A percentile compares a stretch with the other conserved stretches of the same genome.
These are phyloP conservation scores for Hydrolagus affinis DNA, from an alignment of 2,113 vertebrate genomes.

Conservation along the genomic window DNA sequence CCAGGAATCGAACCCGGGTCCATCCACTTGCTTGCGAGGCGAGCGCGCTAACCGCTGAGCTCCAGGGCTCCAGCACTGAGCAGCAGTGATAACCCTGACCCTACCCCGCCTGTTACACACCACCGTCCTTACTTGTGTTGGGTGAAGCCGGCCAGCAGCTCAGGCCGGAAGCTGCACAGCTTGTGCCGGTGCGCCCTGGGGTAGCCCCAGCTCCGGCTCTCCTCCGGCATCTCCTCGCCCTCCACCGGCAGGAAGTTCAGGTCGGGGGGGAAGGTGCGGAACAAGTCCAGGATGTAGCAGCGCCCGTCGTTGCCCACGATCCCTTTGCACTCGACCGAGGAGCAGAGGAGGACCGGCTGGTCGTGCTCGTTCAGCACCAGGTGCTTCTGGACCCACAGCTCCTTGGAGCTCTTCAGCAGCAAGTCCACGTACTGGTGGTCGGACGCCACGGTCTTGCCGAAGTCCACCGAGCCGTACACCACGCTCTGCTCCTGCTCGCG, in stretches of 20 bases:
- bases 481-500: conserved; percentile 44
- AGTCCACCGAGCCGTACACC: conserved; percentile 58
- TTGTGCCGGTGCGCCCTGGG: conserved; percentile 51
- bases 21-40: too few relatives aligned
- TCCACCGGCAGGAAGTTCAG: conserved; percentile 54
- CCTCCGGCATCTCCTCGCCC: conserved; percentile 44
- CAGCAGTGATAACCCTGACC: too few relatives aligned
- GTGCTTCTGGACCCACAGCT: conserved; percentile 55
- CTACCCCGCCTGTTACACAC: too few relatives aligned
- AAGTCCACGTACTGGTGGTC: conserved; percentile 52
- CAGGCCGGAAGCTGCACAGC: conserved; percentile 59
- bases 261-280: conserved; percentile 60
- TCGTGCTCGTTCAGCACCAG: conserved; percentile 46
- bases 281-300: conserved; percentile 64
- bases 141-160: conserved; percentile 57
- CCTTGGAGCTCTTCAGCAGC: conserved; percentile 56
- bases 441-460: conserved; percentile 51
- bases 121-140: conserved; percentile 58
- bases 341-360: conserved; percentile 56
- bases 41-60: too few relatives aligned
- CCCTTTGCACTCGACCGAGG: conserved; percentile 62
- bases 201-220: conserved; percentile 45
- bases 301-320: conserved; percentile 64
- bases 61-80: too few relatives aligned
- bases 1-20: too few relatives aligned